phyloP scores from a whole-genome alignment of 2,113 vertebrate genomes.

The Callospermophilus lateralis region DNA sequence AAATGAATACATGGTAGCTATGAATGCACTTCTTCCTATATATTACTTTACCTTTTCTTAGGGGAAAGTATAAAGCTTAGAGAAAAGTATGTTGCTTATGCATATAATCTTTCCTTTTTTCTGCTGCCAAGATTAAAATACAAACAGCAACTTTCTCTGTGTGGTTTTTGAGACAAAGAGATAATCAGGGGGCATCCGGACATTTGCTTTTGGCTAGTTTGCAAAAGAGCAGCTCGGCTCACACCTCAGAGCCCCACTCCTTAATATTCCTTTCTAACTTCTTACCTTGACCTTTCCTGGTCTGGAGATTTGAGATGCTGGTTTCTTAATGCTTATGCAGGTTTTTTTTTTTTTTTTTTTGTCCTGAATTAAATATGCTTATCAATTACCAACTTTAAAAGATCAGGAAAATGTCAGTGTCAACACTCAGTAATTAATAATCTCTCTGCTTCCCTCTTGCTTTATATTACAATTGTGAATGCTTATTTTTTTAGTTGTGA shows the following conservation, averaged over 20 bases:
- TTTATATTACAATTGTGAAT: neutral
- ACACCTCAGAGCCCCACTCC: neutral
- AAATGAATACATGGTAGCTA: conserved; percentile 40
- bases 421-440: neutral
- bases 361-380: neutral
- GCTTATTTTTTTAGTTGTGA: neutral
- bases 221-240: neutral
- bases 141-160: neutral
- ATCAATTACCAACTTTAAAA: neutral
- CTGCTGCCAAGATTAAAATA: conserved; percentile 21
- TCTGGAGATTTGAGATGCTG: neutral
- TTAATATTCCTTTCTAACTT: neutral
- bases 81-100: neutral
- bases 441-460: neutral
- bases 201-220: neutral
- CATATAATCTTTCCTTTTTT: neutral
- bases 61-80: neutral
- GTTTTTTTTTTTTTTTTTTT: neutral
- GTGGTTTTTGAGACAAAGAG: neutral
- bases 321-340: neutral
- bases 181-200: neutral
- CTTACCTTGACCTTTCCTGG: neutral
- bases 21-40: neutral
- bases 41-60: conserved; percentile 37
- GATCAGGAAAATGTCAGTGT: neutral